phyloP scores from a whole-genome alignment of 2,888 invertebrate species.

The Seira musarum region DNA sequence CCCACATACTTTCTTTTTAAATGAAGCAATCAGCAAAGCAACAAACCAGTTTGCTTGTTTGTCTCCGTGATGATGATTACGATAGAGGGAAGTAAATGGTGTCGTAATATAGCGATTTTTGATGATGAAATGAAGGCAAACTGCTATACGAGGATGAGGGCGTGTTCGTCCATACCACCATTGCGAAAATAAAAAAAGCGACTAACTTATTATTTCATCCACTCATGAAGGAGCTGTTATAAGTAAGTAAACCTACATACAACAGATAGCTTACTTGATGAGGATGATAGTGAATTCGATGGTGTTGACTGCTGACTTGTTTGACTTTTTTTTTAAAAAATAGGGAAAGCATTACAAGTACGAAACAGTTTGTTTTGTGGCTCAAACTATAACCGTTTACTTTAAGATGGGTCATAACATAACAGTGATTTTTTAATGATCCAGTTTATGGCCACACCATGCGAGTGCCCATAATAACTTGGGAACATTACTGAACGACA shows the following conservation, averaged over 20 bases:
- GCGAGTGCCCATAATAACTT: conserved; percentile 91
- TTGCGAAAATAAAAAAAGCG: not conserved
- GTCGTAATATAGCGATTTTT: conserved; percentile 7
- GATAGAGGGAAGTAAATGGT: conserved; percentile 7
- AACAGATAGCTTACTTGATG: too few species aligned
- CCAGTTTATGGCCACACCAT: conserved; percentile 87
- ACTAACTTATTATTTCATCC: conserved; percentile 2
- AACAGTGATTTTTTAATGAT: conserved; percentile 69
- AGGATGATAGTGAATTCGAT: too few species aligned
- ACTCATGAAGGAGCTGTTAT: not conserved
- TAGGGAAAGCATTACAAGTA: conserved; percentile 3
- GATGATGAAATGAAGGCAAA: conserved; percentile 11
- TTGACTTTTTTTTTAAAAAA: conserved; percentile 12
- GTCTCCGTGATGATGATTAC: conserved; percentile 3
- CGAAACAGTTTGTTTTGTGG: conserved; percentile 59
- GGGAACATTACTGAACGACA: conserved; percentile 82
- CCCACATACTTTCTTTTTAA: conserved; percentile 3
- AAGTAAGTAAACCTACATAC: too few species aligned
- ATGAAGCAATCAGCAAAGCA: conserved; percentile 8
- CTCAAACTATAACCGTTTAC: conserved; percentile 61
- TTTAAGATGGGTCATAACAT: conserved; percentile 64
- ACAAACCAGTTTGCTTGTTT: conserved; percentile 6
- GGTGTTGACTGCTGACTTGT: conserved; percentile 2
- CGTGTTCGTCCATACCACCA: not conserved
- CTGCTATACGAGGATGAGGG: not conserved